These are phyloP conservation scores for Microhierax caerulescens DNA, from an alignment of 2,797 vertebrate species.

Conservation along the genomic window DNA sequence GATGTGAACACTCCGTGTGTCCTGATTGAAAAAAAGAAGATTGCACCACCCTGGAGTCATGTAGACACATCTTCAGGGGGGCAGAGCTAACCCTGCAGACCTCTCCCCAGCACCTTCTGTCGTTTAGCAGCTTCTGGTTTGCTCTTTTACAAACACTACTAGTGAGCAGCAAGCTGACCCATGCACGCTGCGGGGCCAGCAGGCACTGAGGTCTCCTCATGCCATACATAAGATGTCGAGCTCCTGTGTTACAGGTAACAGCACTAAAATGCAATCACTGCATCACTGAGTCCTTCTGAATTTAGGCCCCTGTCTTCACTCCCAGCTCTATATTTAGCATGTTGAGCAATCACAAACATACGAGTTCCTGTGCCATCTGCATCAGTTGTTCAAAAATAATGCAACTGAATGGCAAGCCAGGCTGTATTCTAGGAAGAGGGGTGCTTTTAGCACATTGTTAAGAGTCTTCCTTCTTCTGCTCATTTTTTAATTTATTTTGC, in stretches of 20 bases:
- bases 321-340: neutral
- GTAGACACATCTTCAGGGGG: neutral
- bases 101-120: neutral
- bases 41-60: neutral
- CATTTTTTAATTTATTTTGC: neutral
- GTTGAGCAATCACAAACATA: neutral
- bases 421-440: neutral
- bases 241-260: neutral
- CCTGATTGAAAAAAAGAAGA: neutral
- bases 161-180: neutral
- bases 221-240: no score
- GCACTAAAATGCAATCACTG: neutral
- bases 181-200: neutral
- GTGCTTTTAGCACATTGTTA: constrained; percentile 1
- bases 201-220: neutral
- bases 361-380: constrained; percentile 15
- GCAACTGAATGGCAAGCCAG: neutral
- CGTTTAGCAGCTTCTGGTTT: neutral
- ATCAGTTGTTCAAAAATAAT: constrained; percentile 13
- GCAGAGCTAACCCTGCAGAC: neutral
- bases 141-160: neutral
- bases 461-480: neutral
- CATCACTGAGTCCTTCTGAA: neutral
- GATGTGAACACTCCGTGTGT: neutral
- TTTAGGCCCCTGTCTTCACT: neutral